Evolutionary conservation across 2,888 invertebrate genomes (phyloP), one percentile per base, ranked within the genome.

Genomic region (Cryptus armator): DNA sequence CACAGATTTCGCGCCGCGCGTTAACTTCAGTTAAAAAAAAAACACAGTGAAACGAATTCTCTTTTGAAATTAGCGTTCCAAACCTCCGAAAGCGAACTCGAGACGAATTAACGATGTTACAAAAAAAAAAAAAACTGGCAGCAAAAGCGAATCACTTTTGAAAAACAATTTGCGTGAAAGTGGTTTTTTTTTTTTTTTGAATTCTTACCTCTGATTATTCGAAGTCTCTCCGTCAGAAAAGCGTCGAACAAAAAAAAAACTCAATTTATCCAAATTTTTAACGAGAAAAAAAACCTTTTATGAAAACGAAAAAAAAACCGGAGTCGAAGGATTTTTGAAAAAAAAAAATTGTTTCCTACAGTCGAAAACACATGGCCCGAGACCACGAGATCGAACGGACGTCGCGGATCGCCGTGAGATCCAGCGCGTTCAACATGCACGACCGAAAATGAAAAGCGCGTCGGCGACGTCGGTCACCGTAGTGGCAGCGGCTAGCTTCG

Each of bases 401-500:
- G 67, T 43, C 59, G 70, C 64, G 76, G 84, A 85, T 84, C 85
- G 78, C 37, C 83, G 87, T 81, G 87, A 68, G 62, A 56, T 81
- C 62, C 66, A 32, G 48, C 74, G 74, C 59, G 37, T 53, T 7
- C 67, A 48, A 53, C 75, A 74, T 67, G 43, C 75, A 59, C 75
- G 77, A 81, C 80, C 72, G 81, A 37, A 19, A 68, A 82, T 67
- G 67, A 70, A 83, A 88, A 90, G 86, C 89, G 90, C 90, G 87
- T 84, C 90, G 89, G 87, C 90, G 89, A 89, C 88, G 89, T 91
- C 90, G 90, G 89, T 88, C 91, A 92, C 82, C 83, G 86, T 90
- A 91, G 92, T 92, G 91, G 90, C 91, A 91, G 91, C 92, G 90
- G 88, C 90, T 92, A 89, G 89, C 86, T 86, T 78, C 88, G 87